Evolutionary conservation across 1,140 invertebrate genomes (phyloP).

Genomic region (Hermatobates lingyangjiaoensis): DNA sequence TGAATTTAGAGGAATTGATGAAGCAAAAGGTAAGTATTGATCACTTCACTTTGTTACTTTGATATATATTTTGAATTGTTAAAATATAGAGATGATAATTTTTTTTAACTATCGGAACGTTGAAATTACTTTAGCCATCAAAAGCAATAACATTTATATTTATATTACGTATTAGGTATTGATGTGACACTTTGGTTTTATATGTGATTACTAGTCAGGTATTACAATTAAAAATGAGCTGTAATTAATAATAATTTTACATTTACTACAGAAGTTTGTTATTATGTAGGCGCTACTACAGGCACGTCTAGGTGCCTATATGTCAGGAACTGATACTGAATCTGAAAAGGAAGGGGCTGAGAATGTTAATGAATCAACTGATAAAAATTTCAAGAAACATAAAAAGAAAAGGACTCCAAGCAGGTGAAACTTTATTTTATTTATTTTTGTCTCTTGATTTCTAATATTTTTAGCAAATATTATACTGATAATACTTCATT

Average conservation of each 20-base stretch:
- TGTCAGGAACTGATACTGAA: slow-evolving; percentile 17
- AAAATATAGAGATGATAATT: too few species aligned
- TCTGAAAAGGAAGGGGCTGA: slow-evolving; percentile 13
- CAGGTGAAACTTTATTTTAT: not conserved
- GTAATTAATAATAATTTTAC: slow-evolving; percentile 2
- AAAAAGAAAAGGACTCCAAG: slow-evolving; percentile 18
- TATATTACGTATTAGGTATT: too few species aligned
- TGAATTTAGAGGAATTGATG: slow-evolving; percentile 74
- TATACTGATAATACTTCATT: not conserved
- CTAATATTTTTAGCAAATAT: not conserved
- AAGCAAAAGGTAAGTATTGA: slow-evolving; percentile 47
- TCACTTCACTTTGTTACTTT: slow-evolving; percentile 3
- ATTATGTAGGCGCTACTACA: slow-evolving; percentile 31
- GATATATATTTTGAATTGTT: too few species aligned
- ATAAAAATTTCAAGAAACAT: slow-evolving; percentile 21
- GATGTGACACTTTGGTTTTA: too few species aligned
- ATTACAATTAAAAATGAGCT: slow-evolving; percentile 1
- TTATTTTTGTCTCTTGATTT: not conserved
- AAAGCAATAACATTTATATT: too few species aligned
- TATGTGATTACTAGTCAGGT: too few species aligned
- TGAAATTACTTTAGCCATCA: too few species aligned
- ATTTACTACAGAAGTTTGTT: not conserved
- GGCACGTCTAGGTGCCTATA: slow-evolving; percentile 30
- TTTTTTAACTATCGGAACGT: too few species aligned
- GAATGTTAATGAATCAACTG: slow-evolving; percentile 20